A percentile compares a stretch with the other conserved stretches of the same genome.
These are phyloP conservation scores for Halcyon senegalensis DNA, from an alignment of 2,113 vertebrate genomes.

Conservation along the genomic window DNA sequence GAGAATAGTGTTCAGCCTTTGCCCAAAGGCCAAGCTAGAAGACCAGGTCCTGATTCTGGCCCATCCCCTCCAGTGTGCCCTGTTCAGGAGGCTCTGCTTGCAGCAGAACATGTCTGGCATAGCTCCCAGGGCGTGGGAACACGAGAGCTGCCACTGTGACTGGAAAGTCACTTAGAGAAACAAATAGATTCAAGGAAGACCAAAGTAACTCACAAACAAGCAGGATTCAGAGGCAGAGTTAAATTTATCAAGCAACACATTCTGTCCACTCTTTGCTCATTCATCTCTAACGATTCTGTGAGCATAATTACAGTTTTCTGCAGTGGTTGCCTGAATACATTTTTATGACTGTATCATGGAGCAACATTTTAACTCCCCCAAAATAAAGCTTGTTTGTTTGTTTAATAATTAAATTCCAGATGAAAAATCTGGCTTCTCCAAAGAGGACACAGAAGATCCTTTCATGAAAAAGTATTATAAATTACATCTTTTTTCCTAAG, in stretches of 20 bases:
- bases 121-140: neutral
- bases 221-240: neutral
- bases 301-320: constrained; percentile 35
- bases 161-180: constrained; percentile 6
- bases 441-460: neutral
- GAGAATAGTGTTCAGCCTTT: neutral
- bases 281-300: neutral
- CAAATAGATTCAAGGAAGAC: constrained; percentile 1
- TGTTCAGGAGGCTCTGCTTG: neutral
- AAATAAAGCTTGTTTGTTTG: neutral
- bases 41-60: neutral
- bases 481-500: neutral
- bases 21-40: neutral
- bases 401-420: neutral
- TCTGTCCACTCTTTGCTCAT: constrained; percentile 29
- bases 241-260: constrained; percentile 34
- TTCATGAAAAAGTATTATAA: neutral
- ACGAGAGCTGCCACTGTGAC: neutral
- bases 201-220: constrained; percentile 22
- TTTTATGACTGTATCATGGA: neutral
- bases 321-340: neutral
- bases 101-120: neutral
- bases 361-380: neutral
- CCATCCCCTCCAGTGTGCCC: neutral
- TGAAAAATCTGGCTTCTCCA: neutral